A percentile compares a stretch with the other conserved stretches of the same genome.
Evolutionary conservation across 1,140 invertebrate genomes (phyloP).

Genomic region (Bombus ignitus): DNA sequence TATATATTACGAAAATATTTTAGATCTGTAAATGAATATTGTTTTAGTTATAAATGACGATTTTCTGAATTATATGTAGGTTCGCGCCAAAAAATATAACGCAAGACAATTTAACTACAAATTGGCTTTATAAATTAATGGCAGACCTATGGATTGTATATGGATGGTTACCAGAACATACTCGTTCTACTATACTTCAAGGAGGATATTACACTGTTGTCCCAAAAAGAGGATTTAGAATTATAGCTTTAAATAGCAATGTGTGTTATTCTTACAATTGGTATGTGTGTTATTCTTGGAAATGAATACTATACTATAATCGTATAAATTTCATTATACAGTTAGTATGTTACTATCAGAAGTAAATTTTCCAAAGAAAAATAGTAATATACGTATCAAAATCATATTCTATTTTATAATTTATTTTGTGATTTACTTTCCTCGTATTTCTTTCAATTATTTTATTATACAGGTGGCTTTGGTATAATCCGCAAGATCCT

Average conservation of each 20-base stretch:
- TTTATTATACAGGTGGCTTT: slow-evolving; percentile 83
- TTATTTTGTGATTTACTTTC: background rate
- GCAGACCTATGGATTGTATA: slow-evolving; percentile 85
- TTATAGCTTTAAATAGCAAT: slow-evolving; percentile 90
- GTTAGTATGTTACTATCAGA: background rate
- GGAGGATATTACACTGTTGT: slow-evolving; percentile 89
- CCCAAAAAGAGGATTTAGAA: slow-evolving; percentile 86
- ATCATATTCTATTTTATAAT: background rate
- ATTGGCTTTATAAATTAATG: slow-evolving; percentile 88
- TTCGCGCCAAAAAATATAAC: slow-evolving; percentile 83
- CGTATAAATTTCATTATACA: background rate
- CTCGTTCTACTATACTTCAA: slow-evolving; percentile 84
- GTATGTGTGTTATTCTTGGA: no score
- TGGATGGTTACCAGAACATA: slow-evolving; percentile 85
- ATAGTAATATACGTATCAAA: background rate
- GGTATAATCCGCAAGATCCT: slow-evolving; percentile 85
- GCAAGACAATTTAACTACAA: slow-evolving; percentile 83
- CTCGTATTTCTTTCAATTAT: background rate
- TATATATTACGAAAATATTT: background rate
- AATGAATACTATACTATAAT: background rate
- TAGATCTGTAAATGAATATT: background rate
- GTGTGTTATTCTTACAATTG: slow-evolving; percentile 89
- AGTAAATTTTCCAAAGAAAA: background rate
- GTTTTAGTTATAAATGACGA: background rate
- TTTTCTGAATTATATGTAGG: slow-evolving; percentile 73